These are phyloP conservation scores for Aegithalos caudatus DNA, from an alignment of 2,113 vertebrate species.

Conservation along the genomic window DNA sequence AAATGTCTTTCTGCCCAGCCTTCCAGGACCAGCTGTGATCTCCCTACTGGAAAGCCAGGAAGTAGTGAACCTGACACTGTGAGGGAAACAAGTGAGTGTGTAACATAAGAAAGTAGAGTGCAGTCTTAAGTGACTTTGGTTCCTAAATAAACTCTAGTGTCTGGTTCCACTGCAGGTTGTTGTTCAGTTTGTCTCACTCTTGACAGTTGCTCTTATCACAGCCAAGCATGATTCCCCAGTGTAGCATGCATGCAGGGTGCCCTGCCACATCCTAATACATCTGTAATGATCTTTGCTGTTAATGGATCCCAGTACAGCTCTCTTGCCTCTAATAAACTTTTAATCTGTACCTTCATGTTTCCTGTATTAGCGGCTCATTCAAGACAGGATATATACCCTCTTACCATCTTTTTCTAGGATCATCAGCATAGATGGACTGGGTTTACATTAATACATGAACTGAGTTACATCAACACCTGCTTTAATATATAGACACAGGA, in stretches of 20 bases:
- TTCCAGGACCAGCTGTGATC: not conserved
- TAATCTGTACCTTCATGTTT: not conserved
- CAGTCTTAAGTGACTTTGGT: not conserved
- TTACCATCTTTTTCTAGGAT: not conserved
- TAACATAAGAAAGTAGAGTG: not conserved
- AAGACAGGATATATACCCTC: not conserved
- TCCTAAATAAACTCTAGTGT: not conserved
- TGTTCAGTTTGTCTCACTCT: rapidly evolving
- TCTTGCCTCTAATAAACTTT: not conserved
- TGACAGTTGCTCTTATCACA: not conserved
- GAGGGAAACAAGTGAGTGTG: not conserved
- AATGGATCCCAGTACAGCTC: not conserved
- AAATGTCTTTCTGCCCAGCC: not conserved
- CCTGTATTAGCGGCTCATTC: not conserved
- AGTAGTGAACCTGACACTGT: not conserved
- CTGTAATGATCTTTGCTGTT: not conserved
- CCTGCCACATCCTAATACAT: not conserved
- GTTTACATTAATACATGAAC: not conserved
- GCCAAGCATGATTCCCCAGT: not conserved
- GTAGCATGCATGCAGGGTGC: not conserved
- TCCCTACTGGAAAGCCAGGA: not conserved
- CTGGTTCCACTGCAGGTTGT: not conserved
- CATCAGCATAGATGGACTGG: too few relatives aligned
- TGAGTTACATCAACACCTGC: not conserved
- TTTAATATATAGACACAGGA: not conserved